Percentiles rank a stretch among this genome's conserved stretches.
Evolutionary conservation across 2,797 vertebrate species (phyloP).

Genomic region (Dipus sagitta): DNA sequence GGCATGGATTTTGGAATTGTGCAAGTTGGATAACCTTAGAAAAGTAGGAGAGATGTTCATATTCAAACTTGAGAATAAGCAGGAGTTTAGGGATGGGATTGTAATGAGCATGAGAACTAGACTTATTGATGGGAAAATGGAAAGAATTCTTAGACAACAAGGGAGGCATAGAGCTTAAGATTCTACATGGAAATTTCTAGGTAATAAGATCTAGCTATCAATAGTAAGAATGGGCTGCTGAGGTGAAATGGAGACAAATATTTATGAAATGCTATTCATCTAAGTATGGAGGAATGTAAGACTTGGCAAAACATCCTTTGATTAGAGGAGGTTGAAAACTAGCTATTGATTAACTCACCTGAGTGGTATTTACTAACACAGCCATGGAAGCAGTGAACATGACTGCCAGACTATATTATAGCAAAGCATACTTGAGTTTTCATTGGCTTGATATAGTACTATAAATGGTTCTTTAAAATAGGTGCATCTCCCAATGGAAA

Average conservation of each 20-base stretch:
- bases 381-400: neutral
- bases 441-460: conserved; percentile 32
- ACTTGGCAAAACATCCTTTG: neutral
- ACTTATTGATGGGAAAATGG: neutral
- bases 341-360: neutral
- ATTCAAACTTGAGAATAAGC: conserved; percentile 43
- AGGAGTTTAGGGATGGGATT: neutral
- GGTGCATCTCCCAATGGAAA: conserved; percentile 63
- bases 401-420: neutral
- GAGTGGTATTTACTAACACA: neutral
- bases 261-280: neutral
- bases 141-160: neutral
- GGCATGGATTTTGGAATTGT: conserved; percentile 11
- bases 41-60: neutral
- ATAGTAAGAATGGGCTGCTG: neutral
- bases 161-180: neutral
- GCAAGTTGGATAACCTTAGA: neutral
- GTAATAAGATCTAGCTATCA: neutral
- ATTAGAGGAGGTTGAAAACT: neutral
- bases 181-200: conserved; percentile 7
- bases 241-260: neutral
- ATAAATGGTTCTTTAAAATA: conserved; percentile 76
- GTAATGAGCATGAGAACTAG: neutral
- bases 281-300: neutral
- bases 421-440: conserved; percentile 48